Base-by-base conservation (phyloP, 2,797 vertebrate genomes). In the Centropyge bicolor region DNA sequence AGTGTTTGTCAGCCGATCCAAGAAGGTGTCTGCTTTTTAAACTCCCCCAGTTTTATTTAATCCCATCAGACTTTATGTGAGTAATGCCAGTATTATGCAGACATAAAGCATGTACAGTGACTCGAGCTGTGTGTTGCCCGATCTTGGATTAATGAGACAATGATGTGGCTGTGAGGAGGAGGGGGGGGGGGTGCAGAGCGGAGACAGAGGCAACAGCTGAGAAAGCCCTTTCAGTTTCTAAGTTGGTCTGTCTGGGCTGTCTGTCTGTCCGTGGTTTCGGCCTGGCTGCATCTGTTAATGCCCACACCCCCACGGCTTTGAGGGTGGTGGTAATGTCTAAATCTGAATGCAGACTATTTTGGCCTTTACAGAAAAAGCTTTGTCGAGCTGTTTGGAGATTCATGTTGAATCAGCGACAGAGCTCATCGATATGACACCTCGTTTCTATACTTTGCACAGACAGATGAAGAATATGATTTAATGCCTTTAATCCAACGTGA, bases 181-280 rank as follows among this genome's bases (percentile, higher is more conserved):
- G 74, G 19, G 54, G 70, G 46, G 49, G 68, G 70, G 74, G 74
- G 19, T 56, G 70, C 43, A 70, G 66, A 45, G 67, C 36, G 70
- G 78, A 82, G 86, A 90, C 86, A 80, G 72, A 83, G 56, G 81
- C 69, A 88, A 87, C 90, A 93, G 87, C 91, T 94, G 85, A 92
- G 77, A 86, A 89, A 86, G 64, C 48, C 88, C 82, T 90, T 85
- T 91, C 82, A 59, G 79, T 91, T 91, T 89, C 82, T 81, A 73
- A 89, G 67, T 82, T 40, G 52, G 85, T 87, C 82, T 81, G 84
- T 90, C 73, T 82, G 65, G 74, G 65, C 45, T 48, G 70, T 76
- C 49, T 74, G 82, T 86, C 79, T 90, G 83, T 77, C 77, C 63
- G 8, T 46, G 22, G 73, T 75, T 31, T 82, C 75, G 79, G 76